These are phyloP conservation scores for Diachrysia chrysitis DNA, from an alignment of 2,888 invertebrate species.

Conservation along the genomic window DNA sequence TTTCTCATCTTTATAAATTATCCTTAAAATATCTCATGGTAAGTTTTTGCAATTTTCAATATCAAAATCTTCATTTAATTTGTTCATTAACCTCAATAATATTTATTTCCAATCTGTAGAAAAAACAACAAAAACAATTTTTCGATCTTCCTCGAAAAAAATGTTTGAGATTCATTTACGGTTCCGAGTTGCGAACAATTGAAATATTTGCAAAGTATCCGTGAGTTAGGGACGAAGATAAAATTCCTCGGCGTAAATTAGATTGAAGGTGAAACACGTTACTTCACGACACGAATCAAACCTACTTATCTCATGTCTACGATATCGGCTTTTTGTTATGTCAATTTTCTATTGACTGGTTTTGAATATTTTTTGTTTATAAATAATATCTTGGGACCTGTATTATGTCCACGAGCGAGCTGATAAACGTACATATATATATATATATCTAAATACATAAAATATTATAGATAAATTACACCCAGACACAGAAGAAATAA, in stretches of 20 bases:
- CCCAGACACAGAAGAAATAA: no score
- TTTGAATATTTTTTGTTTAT: constrained; percentile 24
- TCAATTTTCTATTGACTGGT: constrained; percentile 44
- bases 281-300: constrained; percentile 58
- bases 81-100: not conserved
- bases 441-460: no score
- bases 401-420: no score
- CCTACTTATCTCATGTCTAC: constrained; percentile 39
- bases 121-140: not conserved
- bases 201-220: constrained; percentile 47
- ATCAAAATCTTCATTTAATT: no score
- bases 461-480: no score
- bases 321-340: constrained; percentile 35
- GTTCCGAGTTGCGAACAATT: constrained; percentile 28
- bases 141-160: not conserved
- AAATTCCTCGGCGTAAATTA: constrained; percentile 65
- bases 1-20: no score
- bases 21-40: no score
- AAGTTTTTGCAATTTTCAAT: no score
- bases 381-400: constrained; percentile 22
- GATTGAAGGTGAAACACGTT: constrained; percentile 63
- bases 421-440: no score
- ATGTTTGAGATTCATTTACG: constrained; percentile 17
- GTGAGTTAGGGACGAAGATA: constrained; percentile 59
- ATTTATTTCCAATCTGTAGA: not conserved